Percentiles rank a stretch among this genome's conserved stretches.
Evolutionary conservation across 2,888 invertebrate genomes (phyloP).

Genomic region (Hylaea fasciaria): DNA sequence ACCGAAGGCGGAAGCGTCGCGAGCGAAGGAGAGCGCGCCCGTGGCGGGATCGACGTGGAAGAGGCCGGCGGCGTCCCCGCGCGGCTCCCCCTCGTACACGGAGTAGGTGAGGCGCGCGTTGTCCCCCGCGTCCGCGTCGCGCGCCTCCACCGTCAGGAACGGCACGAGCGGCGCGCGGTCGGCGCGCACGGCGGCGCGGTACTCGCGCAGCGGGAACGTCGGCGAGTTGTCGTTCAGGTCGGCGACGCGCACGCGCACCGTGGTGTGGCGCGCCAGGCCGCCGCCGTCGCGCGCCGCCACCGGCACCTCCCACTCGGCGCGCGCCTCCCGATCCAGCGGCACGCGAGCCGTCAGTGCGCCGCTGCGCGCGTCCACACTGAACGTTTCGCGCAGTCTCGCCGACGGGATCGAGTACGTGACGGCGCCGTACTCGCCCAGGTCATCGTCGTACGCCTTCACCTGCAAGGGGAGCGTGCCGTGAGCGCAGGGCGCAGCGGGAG

Average conservation of each 20-base stretch:
- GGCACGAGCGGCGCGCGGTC: conserved; percentile 65
- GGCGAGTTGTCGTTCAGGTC: conserved; percentile 95
- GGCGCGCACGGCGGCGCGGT: conserved; percentile 89
- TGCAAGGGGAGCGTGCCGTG: not conserved
- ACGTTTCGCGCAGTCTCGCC: conserved; percentile 88
- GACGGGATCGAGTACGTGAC: conserved; percentile 92
- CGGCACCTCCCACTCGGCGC: conserved; percentile 85
- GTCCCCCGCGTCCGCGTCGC: conserved; percentile 91
- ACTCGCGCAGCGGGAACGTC: conserved; percentile 89
- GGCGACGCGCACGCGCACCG: conserved; percentile 90
- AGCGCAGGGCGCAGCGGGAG: not conserved
- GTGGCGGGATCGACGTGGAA: conserved; percentile 90
- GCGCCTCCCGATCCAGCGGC: conserved; percentile 90
- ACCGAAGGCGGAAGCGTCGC: conserved; percentile 84
- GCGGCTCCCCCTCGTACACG: conserved; percentile 87
- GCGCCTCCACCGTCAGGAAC: conserved; percentile 82
- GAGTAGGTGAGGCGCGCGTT: conserved; percentile 90
- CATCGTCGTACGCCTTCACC: conserved; percentile 91
- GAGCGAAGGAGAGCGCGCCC: conserved; percentile 89
- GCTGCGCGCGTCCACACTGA: conserved; percentile 88
- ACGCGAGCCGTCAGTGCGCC: conserved; percentile 89
- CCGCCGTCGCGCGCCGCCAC: conserved; percentile 94
- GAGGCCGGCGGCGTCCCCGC: conserved; percentile 85
- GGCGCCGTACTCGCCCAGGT: conserved; percentile 90
- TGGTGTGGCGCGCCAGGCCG: conserved; percentile 89